Percentiles rank a stretch among this genome's conserved stretches.
These are phyloP conservation scores for Rhinopomastus cyanomelas DNA, from an alignment of 2,113 vertebrate genomes.

Conservation along the genomic window DNA sequence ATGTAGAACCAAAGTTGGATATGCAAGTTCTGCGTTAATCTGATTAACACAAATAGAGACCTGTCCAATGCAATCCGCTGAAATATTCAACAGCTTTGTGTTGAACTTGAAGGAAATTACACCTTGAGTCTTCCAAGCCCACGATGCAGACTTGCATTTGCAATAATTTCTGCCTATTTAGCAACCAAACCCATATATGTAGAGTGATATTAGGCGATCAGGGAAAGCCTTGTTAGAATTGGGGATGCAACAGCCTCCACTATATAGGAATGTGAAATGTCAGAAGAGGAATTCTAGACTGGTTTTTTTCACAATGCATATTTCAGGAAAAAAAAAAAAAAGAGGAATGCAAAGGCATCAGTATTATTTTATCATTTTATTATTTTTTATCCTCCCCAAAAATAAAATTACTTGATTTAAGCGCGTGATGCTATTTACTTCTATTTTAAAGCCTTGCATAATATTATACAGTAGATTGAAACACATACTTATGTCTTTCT, in stretches of 20 bases:
- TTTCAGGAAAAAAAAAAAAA: background rate
- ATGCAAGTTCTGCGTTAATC: slow-evolving; percentile 60
- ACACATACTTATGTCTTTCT: slow-evolving; percentile 72
- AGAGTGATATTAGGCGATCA: slow-evolving; percentile 20
- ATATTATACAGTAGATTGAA: slow-evolving; percentile 59
- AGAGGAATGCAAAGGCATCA: background rate
- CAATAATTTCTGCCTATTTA: slow-evolving; percentile 45
- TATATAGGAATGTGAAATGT: background rate
- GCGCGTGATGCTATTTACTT: slow-evolving; percentile 62
- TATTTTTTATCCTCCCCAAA: slow-evolving; percentile 66
- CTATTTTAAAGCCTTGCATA: slow-evolving; percentile 69
- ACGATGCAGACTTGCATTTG: slow-evolving; percentile 44
- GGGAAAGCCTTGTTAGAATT: slow-evolving; percentile 35
- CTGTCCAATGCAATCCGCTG: slow-evolving; percentile 44
- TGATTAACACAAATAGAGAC: slow-evolving; percentile 56
- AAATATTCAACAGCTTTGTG: slow-evolving; percentile 58
- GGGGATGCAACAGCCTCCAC: background rate
- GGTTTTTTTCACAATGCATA: background rate
- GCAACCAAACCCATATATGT: slow-evolving; percentile 33
- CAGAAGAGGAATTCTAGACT: background rate
- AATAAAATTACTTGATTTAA: slow-evolving; percentile 72
- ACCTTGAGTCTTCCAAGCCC: slow-evolving; percentile 57
- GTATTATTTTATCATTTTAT: slow-evolving; percentile 63
- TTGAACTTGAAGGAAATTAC: slow-evolving; percentile 55
- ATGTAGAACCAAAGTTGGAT: slow-evolving; percentile 42